These are phyloP conservation scores for Eueremaeus valkanovi DNA, from an alignment of 2,888 invertebrate genomes.

Conservation along the genomic window DNA sequence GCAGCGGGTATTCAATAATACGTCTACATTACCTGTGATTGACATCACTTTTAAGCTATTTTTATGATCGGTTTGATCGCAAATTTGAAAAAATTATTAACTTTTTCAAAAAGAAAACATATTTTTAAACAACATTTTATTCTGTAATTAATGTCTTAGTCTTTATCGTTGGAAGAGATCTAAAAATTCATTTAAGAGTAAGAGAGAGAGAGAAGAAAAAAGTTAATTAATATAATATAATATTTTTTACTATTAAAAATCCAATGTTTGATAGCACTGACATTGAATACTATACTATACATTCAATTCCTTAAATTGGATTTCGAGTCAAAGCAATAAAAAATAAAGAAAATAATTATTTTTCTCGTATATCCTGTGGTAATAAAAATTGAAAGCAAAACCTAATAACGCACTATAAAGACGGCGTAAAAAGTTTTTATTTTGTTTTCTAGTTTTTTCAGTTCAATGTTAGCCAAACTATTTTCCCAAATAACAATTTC, in stretches of 20 bases:
- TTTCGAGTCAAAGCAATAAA: too few species aligned
- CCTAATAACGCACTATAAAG: too few species aligned
- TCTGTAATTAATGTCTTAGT: background rate
- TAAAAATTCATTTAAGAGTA: background rate
- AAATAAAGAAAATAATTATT: too few species aligned
- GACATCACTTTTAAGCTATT: too few species aligned
- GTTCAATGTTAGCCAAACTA: background rate
- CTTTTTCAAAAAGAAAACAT: background rate
- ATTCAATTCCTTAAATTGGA: too few species aligned
- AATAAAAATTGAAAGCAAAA: too few species aligned
- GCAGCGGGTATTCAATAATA: background rate
- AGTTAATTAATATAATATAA: background rate
- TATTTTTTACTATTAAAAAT: background rate
- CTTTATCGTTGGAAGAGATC: slow-evolving; percentile 1
- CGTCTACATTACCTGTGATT: background rate
- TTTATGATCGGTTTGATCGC: too few species aligned
- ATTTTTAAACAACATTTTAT: background rate
- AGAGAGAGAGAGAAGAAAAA: background rate
- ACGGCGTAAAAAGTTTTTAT: too few species aligned
- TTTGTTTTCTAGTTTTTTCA: background rate
- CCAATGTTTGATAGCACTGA: background rate
- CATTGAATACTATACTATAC: background rate
- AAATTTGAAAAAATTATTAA: background rate
- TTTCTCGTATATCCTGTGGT: too few species aligned
- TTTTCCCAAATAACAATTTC: background rate